Conservation (phyloP, 1,140 invertebrate genomes). For the Aphelinus certus region DNA sequence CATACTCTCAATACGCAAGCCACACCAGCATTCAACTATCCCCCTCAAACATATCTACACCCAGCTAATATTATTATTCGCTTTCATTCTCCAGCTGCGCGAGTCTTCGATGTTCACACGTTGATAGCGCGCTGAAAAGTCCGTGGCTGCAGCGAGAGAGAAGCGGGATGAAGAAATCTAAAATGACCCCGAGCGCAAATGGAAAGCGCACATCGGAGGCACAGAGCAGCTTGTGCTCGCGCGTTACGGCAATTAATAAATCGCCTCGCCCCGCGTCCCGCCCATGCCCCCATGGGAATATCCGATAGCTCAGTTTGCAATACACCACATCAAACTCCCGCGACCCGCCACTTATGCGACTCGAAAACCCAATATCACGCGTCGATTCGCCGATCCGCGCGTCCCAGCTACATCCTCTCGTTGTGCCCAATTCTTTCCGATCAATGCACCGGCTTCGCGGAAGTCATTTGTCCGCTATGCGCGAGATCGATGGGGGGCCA, state of each 20-base stretch:
- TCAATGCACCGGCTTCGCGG: conserved; percentile 17
- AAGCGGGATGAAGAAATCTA: conserved; percentile 30
- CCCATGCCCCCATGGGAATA: conserved; percentile 23
- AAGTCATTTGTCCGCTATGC: conserved; percentile 28
- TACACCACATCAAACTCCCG: too few species aligned
- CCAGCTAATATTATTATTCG: too few species aligned
- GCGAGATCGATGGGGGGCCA: too few species aligned
- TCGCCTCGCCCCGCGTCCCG: conserved; percentile 19
- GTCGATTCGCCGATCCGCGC: background rate
- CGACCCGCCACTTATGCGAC: too few species aligned
- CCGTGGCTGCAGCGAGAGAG: background rate
- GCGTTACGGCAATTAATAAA: conserved; percentile 40
- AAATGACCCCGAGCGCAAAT: conserved; percentile 33
- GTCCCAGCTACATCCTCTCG: background rate
- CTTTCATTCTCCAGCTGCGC: background rate
- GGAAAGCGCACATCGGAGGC: conserved; percentile 5
- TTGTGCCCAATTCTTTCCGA: conserved; percentile 20
- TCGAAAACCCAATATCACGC: too few species aligned
- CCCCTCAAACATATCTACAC: too few species aligned
- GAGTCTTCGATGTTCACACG: conserved; percentile 33
- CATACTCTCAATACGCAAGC: too few species aligned
- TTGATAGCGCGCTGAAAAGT: conserved; percentile 25
- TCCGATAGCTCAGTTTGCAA: too few species aligned
- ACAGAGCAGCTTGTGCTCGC: background rate
- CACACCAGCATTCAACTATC: too few species aligned